Conservation (phyloP, 2,113 vertebrate species). For the Leptobrachium leishanense region DNA sequence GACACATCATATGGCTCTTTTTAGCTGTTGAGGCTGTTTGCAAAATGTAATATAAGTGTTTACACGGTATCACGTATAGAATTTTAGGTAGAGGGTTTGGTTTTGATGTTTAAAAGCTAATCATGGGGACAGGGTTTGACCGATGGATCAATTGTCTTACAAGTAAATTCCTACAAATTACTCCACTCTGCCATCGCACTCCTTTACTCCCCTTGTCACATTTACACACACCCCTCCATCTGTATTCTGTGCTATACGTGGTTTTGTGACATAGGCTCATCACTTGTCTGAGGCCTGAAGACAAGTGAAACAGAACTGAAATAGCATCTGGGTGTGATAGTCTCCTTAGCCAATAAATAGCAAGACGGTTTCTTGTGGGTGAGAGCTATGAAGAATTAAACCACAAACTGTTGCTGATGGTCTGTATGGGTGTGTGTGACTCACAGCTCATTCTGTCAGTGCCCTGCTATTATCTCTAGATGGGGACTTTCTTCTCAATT, state of each 20-base stretch:
- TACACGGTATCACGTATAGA: too few species aligned
- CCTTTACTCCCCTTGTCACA: too few species aligned
- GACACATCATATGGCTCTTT: too few species aligned
- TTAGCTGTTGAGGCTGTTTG: too few species aligned
- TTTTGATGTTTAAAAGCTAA: too few species aligned
- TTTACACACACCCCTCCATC: neutral
- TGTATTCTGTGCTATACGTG: neutral
- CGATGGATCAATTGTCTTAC: too few species aligned
- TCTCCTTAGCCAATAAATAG: conserved; percentile 13
- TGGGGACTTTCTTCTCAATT: neutral
- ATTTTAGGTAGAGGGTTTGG: too few species aligned
- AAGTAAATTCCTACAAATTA: too few species aligned
- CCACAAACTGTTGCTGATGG: conserved; percentile 23
- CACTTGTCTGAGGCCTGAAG: conserved; percentile 16
- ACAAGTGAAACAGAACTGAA: conserved; percentile 21
- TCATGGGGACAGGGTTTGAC: too few species aligned
- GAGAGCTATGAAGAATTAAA: conserved; percentile 14
- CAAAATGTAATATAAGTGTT: too few species aligned
- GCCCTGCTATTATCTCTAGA: conserved; percentile 11
- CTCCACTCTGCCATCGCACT: too few species aligned
- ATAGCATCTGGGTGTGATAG: conserved; percentile 26
- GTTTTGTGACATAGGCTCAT: neutral
- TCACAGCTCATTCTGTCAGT: conserved; percentile 11
- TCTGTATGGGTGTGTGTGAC: conserved; percentile 12
- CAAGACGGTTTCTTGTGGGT: conserved; percentile 12